A percentile compares a stretch with the other conserved stretches of the same genome.
Conservation (phyloP, 1,140 invertebrate genomes). For the Rhyacophila brunnea region DNA sequence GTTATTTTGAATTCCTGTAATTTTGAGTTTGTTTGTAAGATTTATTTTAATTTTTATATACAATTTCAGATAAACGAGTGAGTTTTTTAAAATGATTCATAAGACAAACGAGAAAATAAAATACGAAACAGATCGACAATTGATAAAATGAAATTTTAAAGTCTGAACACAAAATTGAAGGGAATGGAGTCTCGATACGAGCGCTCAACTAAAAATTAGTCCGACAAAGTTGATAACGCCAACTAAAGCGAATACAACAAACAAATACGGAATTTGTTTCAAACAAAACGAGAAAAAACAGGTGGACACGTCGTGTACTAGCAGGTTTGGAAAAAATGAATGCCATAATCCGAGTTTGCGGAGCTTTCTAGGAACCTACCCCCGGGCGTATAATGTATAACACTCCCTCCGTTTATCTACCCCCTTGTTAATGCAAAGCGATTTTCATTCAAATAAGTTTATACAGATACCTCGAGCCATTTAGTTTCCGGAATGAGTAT, state of each 20-base stretch:
- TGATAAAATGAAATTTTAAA: conserved; percentile 8
- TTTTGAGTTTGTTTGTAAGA: too few relatives aligned
- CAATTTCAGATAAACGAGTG: too few relatives aligned
- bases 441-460: background rate
- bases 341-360: conserved; percentile 10
- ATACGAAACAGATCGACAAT: conserved; percentile 3
- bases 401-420: background rate
- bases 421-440: conserved; percentile 1
- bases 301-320: too few relatives aligned
- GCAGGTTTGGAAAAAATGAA: conserved; percentile 5
- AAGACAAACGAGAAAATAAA: too few relatives aligned
- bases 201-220: conserved; percentile 9
- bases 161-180: background rate
- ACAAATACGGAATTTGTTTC: conserved; percentile 27
- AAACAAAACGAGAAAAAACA: conserved; percentile 9
- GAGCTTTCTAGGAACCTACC: background rate
- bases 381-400: background rate
- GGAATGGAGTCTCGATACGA: conserved; percentile 8
- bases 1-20: too few relatives aligned
- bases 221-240: conserved; percentile 24
- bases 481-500: background rate
- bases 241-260: conserved; percentile 9
- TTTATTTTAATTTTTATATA: too few relatives aligned
- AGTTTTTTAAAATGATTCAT: too few relatives aligned
- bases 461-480: too few relatives aligned